Evolutionary conservation across 2,797 vertebrate species (phyloP).

Genomic region (Streptopelia turtur): DNA sequence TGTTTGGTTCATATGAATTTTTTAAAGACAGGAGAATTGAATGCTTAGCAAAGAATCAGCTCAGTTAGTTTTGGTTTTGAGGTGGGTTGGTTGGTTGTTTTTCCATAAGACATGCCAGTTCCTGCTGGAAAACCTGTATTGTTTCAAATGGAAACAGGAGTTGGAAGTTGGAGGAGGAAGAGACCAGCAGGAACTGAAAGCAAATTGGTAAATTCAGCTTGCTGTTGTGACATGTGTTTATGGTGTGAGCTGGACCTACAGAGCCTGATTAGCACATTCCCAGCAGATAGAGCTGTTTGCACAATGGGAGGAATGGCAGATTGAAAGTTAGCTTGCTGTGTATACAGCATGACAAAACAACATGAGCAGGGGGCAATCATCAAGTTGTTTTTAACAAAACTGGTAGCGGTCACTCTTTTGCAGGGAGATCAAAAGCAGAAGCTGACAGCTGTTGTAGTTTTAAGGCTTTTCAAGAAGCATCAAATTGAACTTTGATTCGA

Average conservation of each 20-base stretch:
- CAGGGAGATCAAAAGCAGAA: constrained; percentile 9
- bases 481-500: background rate
- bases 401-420: background rate
- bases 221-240: background rate
- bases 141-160: background rate
- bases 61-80: background rate
- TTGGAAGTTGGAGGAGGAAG: background rate
- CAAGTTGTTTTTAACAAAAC: background rate
- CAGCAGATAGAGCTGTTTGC: constrained; percentile 8
- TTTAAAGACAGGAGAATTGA: background rate
- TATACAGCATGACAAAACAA: background rate
- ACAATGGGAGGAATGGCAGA: background rate
- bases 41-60: background rate
- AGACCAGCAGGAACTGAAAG: background rate
- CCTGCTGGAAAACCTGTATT: background rate
- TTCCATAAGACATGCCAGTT: background rate
- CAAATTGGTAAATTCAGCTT: background rate
- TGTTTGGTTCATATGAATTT: background rate
- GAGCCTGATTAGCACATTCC: constrained; percentile 25
- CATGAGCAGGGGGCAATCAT: background rate
- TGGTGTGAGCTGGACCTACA: background rate
- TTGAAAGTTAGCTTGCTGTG: background rate
- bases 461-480: background rate
- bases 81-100: background rate
- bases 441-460: background rate